Evolutionary conservation across 2,888 invertebrate genomes (phyloP), one percentile per base, ranked within the genome.

Genomic region (Dryomyza anilis): DNA sequence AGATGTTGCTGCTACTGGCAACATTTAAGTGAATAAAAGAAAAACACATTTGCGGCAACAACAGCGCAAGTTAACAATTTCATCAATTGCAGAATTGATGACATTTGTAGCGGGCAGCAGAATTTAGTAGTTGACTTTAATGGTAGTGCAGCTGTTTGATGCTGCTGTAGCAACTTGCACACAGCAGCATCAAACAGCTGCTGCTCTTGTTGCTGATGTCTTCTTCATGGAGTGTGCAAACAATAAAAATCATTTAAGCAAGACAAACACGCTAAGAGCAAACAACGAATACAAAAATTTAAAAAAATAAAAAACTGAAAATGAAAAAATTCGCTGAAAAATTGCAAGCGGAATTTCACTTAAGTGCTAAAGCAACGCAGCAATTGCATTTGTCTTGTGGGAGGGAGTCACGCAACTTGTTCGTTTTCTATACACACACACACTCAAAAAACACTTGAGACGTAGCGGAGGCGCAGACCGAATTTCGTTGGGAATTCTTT

Each of bases 191-290:
- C 50, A 52, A 52, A 10, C 25, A 48, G 43, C 43, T 43, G 43
- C 43, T 16, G 19, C 43, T 16, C n/a, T n/a, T n/a, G n/a, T n/a
- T n/a, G n/a, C n/a, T n/a, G 50, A 23, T 14, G 30, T 29, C 23
- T 16, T 55, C 53, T 55, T 33, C 30, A 55, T 33, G 16, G 53
- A 55, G 53, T 55, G 53, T 19, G 33, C 53, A 33, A 33, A 55
- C 53, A 30, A 33, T 55, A 33, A 55, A 55, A 55, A 33, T 33
- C 53, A 33, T 55, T 55, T 55, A 55, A 55, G 53, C 19, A 33
- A 55, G 33, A 52, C 53, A 55, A 29, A 55, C 33, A 33, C 16
- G 12, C 25, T 27, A 29, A 27, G 14, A 29, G n/a, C 12, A 19
- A 52, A 52, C 2, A 16, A 29, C 25, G 8, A 16, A 29, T 14